These are phyloP conservation scores for Scaptomyza caliginosa DNA, from an alignment of 2,888 invertebrate species.

Conservation along the genomic window DNA sequence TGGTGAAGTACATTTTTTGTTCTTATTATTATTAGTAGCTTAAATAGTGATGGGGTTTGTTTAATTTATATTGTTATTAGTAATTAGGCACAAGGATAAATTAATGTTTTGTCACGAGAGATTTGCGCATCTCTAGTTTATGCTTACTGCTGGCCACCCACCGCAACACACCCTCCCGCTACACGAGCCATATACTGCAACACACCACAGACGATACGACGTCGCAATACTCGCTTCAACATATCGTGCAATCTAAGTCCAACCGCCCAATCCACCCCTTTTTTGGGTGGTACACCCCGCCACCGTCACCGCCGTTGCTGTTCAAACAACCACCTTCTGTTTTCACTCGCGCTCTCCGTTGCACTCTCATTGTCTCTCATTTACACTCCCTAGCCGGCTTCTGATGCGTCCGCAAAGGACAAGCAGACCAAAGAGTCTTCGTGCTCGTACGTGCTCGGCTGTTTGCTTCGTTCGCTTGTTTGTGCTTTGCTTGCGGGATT, in stretches of 20 bases:
- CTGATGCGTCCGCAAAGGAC: conserved; percentile 28
- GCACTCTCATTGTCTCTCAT: background rate
- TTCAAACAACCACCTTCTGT: conserved; percentile 58
- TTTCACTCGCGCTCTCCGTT: conserved; percentile 10
- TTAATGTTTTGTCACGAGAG: conserved; percentile 5
- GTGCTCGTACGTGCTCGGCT: conserved; percentile 48
- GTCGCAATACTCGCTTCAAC: conserved; percentile 29
- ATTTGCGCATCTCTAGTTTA: conserved; percentile 29
- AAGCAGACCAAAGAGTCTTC: conserved; percentile 18
- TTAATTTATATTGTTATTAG: background rate
- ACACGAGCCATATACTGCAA: conserved; percentile 39
- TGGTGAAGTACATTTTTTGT: background rate
- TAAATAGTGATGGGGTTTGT: background rate
- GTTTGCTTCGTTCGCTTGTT: conserved; percentile 60
- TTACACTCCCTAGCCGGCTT: conserved; percentile 15
- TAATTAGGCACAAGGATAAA: background rate
- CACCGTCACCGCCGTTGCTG: conserved; percentile 36
- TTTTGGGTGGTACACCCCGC: conserved; percentile 26
- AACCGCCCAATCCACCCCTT: conserved; percentile 55
- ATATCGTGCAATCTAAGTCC: conserved; percentile 34
- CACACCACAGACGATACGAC: conserved; percentile 58
- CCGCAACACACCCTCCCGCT: conserved; percentile 48
- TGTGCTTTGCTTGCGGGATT: conserved; percentile 58
- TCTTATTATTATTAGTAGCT: no score
- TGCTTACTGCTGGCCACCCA: conserved; percentile 14